A percentile compares a stretch with the other conserved stretches of the same genome.
phyloP scores from a whole-genome alignment of 2,888 invertebrate genomes.

The Nemapogon koenigi region DNA sequence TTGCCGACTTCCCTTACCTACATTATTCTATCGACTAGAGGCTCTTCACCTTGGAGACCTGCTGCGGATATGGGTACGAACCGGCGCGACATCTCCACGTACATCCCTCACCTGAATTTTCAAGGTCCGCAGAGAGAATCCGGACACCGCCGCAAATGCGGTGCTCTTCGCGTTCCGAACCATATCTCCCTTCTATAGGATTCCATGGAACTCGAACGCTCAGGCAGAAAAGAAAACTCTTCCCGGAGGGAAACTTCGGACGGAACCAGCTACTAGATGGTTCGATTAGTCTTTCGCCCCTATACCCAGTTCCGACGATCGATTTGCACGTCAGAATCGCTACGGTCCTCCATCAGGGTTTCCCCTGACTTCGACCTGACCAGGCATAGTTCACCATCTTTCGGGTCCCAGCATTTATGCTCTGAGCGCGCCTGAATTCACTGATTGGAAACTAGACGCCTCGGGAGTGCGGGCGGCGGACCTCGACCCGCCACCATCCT shows the following conservation, averaged over 20 bases:
- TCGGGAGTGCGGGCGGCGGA: constrained; percentile 60
- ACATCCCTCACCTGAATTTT: constrained; percentile 36
- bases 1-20: constrained; percentile 75
- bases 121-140: constrained; percentile 35
- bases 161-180: constrained; percentile 46
- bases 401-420: constrained; percentile 74
- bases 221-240: constrained; percentile 43
- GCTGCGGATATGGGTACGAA: constrained; percentile 77
- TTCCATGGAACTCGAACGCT: constrained; percentile 52
- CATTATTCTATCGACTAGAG: constrained; percentile 73
- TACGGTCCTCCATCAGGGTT: constrained; percentile 75
- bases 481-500: constrained; percentile 44
- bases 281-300: constrained; percentile 76
- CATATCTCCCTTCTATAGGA: constrained; percentile 60
- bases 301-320: constrained; percentile 79
- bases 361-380: constrained; percentile 73
- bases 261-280: constrained; percentile 81
- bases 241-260: constrained; percentile 76
- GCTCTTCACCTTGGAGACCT: constrained; percentile 77
- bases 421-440: constrained; percentile 61
- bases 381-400: constrained; percentile 78
- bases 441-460: constrained; percentile 55
- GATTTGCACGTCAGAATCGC: constrained; percentile 82
- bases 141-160: constrained; percentile 29
- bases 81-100: constrained; percentile 35